Base-by-base conservation (phyloP, 2,888 invertebrate species). In the Perithous albicinctus region DNA sequence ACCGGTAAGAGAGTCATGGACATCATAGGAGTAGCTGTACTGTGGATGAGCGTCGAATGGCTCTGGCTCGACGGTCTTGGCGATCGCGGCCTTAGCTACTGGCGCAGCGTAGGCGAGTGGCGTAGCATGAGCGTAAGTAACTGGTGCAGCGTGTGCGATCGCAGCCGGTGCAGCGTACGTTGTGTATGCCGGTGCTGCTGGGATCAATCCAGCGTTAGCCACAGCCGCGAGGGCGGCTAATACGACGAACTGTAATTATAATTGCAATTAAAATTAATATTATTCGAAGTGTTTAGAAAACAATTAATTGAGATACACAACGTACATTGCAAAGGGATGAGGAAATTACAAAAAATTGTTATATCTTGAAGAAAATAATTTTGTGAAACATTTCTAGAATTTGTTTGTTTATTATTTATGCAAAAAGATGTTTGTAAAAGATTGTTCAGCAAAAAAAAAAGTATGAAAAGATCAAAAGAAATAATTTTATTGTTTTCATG, bases 21-120 rank as follows among this genome's bases (percentile, higher is more conserved):
- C 84, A 51, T 85, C 86, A 75, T 87, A 87, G 2, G 86, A 81
- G 85, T 85, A 87, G 63, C 80, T 85, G 85, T 85, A 84, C 70
- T 83, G 80, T 4, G 84, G 85, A 15, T 84, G 74, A 23, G 84
- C 63, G 41, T 85, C 84, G 78, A 76, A 84, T 7, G 59, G 59
- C 10, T 78, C 82, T 15, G 80, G 12, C 2, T 81, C 81, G 18
- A 59, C 32, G 5, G 76, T 67, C 66, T 80, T 79, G 8, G 70
- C 75, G 4, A 43, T 1, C 43, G 15, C 43, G 6, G 43, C 15
- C 15, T 43, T 43, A 15, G 43, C 43, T 15, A 78, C 64, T 8
- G 74, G 48, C 1, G 77, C 54, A 51, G 83, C 74, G 29, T 84
- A 80, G 56, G 72, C 83, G 41, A 80, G 46, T 29, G 85, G 82